These are phyloP conservation scores for Sisyra nigra DNA, from an alignment of 2,888 invertebrate species.

Conservation along the genomic window DNA sequence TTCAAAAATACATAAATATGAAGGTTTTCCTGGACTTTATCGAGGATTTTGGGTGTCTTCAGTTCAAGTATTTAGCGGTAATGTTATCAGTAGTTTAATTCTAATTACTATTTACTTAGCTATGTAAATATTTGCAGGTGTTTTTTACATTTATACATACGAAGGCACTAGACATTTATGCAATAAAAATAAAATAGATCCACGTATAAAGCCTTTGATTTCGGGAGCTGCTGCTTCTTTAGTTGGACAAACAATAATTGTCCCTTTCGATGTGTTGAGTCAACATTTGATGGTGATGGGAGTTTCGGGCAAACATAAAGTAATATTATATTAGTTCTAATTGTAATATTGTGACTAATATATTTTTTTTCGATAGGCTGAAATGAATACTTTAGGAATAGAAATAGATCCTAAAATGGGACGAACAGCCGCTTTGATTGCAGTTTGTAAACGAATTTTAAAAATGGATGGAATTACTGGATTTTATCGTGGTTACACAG, in stretches of 20 bases:
- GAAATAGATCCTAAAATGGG: constrained; percentile 42
- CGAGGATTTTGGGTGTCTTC: constrained; percentile 92
- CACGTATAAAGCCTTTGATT: constrained; percentile 58
- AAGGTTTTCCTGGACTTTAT: constrained; percentile 79
- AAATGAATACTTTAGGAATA: constrained; percentile 60
- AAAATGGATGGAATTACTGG: constrained; percentile 67
- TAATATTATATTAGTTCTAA: no score
- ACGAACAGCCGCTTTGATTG: constrained; percentile 49
- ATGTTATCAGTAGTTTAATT: background rate
- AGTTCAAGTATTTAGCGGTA: constrained; percentile 36
- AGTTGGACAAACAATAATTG: constrained; percentile 88
- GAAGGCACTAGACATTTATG: constrained; percentile 77
- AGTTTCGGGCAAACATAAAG: constrained; percentile 20
- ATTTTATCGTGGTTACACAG: constrained; percentile 86
- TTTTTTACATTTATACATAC: constrained; percentile 87
- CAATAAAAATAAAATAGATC: constrained; percentile 44
- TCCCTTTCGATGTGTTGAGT: constrained; percentile 91
- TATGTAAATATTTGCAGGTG: constrained; percentile 37
- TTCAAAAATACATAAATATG: constrained; percentile 65
- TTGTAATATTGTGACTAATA: background rate
- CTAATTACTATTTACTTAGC: background rate
- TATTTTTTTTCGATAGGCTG: constrained; percentile 6
- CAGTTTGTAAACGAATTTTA: constrained; percentile 66
- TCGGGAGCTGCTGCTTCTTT: constrained; percentile 85
- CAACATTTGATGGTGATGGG: constrained; percentile 95